Evolutionary conservation across 2,888 invertebrate species (phyloP), one percentile per base, ranked within the genome.

Genomic region (Campoletis raptor): DNA sequence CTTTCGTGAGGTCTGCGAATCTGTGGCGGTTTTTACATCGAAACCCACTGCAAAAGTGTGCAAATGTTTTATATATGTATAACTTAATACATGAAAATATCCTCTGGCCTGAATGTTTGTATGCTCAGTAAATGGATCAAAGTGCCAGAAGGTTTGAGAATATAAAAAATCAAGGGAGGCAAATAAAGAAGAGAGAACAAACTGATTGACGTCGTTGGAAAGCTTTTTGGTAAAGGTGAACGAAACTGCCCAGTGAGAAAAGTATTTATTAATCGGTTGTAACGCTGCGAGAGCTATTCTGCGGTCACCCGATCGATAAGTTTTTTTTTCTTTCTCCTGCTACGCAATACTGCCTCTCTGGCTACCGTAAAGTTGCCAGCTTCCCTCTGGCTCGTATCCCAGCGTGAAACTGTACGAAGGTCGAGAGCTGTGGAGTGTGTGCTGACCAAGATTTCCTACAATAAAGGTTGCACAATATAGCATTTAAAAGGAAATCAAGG

Each of bases 191-290:
- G 37, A 15, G 24, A 61, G 61, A 21, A 30, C 24, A 0, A 6
- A 61, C n/a, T 66, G 15, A 36, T 66, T 30, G 24, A 15, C 67
- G 24, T 15, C 0, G 52, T 67, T 30, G 54, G 67, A 52, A 10
- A 18, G n/a, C 21, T 66, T 15, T 36, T 52, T 24, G 40, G 40
- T 8, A n/a, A 72, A 64, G 76, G 54, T 70, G 21, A 21, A 36
- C 40, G 30, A 61, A 45, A 61, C 18, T 37, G 24, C 24, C 45
- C 24, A 64, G 66, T 37, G 72, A 42, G n/a, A 69, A 69, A 52
- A 82, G 67, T 61, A 76, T 76, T 76, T 76, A 74, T 80, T 84
- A 84, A 80, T 76, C 74, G 67, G 30, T 64, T 48, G 54, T 67
- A 37, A 36, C 45, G 57, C 57, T 84, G 30, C 61, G 67, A 69